Evolutionary conservation across 2,797 vertebrate genomes (phyloP).

Genomic region (Catostomus latipinnis): DNA sequence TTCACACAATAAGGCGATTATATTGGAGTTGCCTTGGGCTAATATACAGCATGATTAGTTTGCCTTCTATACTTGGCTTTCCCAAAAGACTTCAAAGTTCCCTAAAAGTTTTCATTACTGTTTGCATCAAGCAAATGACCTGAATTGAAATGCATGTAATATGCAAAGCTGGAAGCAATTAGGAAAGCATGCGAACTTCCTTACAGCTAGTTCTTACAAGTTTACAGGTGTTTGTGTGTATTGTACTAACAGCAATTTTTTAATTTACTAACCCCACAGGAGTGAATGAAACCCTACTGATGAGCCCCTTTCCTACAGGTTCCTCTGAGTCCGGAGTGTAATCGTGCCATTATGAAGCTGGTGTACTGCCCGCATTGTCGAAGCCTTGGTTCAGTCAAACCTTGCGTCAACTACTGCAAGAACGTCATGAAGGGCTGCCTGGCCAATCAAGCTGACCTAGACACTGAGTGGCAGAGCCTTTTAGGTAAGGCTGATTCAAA

Average conservation of each 20-base stretch:
- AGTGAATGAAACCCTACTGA: not conserved
- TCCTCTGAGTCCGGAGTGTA: conserved; percentile 88
- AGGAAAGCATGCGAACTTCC: not conserved
- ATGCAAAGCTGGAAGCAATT: not conserved
- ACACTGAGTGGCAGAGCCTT: conserved; percentile 94
- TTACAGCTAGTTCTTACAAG: too few species aligned
- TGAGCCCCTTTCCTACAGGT: conserved; percentile 75
- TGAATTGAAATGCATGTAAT: not conserved
- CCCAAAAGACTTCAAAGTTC: not conserved
- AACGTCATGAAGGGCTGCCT: conserved; percentile 97
- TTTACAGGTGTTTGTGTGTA: not conserved
- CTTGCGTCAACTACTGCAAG: conserved; percentile 92
- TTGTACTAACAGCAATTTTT: too few species aligned
- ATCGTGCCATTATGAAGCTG: conserved; percentile 91
- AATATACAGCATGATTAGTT: not conserved
- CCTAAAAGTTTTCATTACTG: too few species aligned
- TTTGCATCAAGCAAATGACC: not conserved
- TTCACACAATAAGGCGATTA: not conserved
- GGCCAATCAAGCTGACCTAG: conserved; percentile 96
- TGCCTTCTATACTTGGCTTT: not conserved
- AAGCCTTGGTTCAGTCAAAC: conserved; percentile 85
- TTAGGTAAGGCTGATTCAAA: conserved; percentile 79
- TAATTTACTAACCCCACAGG: too few species aligned
- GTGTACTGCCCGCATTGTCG: conserved; percentile 93
- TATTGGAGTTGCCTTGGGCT: not conserved